Conservation (phyloP, 92 coral and sea anemone species). For the Porites cylindrica region DNA sequence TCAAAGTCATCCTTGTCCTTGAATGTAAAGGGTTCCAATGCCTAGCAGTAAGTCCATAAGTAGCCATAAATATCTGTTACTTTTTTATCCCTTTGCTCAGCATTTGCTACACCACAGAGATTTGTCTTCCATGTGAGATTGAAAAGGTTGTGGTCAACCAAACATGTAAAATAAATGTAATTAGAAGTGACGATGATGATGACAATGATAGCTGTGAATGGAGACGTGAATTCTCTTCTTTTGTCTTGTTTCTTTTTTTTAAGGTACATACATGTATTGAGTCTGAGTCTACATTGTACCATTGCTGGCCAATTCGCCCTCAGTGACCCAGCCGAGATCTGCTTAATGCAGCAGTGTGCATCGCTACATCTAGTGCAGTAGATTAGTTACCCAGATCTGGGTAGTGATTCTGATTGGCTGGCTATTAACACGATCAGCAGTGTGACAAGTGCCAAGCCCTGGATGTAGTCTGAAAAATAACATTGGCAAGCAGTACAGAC, state of each 20-base stretch:
- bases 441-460: slow-evolving; percentile 13
- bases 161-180: too few species aligned
- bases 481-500: background rate
- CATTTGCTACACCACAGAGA: too few species aligned
- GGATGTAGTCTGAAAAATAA: background rate
- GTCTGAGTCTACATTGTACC: background rate
- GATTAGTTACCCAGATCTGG: too few species aligned
- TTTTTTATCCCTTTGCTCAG: too few species aligned
- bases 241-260: background rate
- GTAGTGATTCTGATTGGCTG: too few species aligned
- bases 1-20: too few species aligned
- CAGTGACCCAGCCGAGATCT: slow-evolving; percentile 9
- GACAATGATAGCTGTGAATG: background rate
- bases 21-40: too few species aligned
- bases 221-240: background rate
- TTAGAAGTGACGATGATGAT: background rate
- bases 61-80: too few species aligned
- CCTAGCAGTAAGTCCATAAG: too few species aligned
- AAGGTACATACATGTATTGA: background rate
- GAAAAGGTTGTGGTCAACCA: too few species aligned
- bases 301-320: slow-evolving; percentile 11
- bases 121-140: too few species aligned
- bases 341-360: slow-evolving; percentile 4
- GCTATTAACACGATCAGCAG: background rate
- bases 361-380: too few species aligned